Base-by-base conservation (phyloP, 2,113 vertebrate species). In the Pygoscelis antarcticus region DNA sequence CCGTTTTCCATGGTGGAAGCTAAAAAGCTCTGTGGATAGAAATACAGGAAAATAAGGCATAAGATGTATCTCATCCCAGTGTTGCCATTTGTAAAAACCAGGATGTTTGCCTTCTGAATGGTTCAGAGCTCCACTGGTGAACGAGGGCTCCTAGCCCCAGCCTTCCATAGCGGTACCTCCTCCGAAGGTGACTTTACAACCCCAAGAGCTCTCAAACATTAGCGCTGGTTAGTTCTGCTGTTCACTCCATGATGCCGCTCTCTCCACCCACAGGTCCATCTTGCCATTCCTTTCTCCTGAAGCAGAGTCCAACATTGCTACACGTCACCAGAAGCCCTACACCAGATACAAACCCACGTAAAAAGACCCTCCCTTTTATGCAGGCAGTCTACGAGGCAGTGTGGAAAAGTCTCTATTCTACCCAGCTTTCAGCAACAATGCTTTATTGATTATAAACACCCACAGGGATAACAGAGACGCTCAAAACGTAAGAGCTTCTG, bases 251-350 rank as follows among this genome's bases (percentile, higher is more conserved):
- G 13, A 14, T 7, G 8, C n/a, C 51, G 44, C n/a, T 42, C 47
- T 40, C 21, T 11, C 57, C 51, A 49, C 29, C 29, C 36, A 10
- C 38, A n/a, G 34, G 16, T 44, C n/a, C 55, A n/a, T 8, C 55
- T 26, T 19, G 40, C 19, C 22, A 5, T 52, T 75, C 34, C 32
- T 62, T 49, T 40, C 32, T 54, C 60, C 46, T 42, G 51, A 47
- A 68, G 7, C 16, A 1, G 2, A 26, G 8, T 78, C 47, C 13
- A 69, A 6, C 60, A 25, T 13, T 5, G 4, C 47, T 36, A 44
- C 14, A 3, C 0, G 0, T 26, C 20, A 12, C 30, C 11, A 7
- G 3, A 11, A 68, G 22, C 11, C 30, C 36, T 40, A n/a, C 27
- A 16, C 10, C 44, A 68, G 38, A 40, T 7, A 11, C 51, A 36